These are phyloP conservation scores for Trachelus iudaicus DNA, from an alignment of 2,888 invertebrate genomes.

Conservation along the genomic window DNA sequence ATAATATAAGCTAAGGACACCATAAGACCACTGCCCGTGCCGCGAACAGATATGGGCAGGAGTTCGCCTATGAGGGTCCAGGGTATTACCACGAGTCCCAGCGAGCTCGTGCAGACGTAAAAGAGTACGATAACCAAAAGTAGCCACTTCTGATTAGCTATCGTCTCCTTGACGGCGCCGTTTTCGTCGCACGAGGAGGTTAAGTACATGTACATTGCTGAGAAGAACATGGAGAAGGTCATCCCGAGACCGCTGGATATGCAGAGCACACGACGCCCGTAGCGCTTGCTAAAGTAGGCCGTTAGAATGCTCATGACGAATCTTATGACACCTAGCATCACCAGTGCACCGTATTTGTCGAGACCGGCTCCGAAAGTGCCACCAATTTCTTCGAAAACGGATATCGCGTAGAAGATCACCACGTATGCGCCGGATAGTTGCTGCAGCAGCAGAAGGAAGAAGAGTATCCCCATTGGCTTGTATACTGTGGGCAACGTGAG, in stretches of 20 bases:
- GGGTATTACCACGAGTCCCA: constrained; percentile 70
- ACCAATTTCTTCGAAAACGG: constrained; percentile 67
- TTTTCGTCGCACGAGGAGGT: constrained; percentile 38
- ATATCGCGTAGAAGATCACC: constrained; percentile 71
- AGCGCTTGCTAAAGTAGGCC: constrained; percentile 65
- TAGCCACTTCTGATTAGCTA: constrained; percentile 58
- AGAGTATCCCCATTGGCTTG: constrained; percentile 68
- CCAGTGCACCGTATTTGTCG: constrained; percentile 66
- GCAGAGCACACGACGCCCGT: constrained; percentile 68
- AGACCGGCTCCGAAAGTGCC: constrained; percentile 64
- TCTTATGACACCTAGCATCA: constrained; percentile 67
- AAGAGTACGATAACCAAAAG: constrained; percentile 66
- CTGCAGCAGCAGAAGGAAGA: constrained; percentile 68
- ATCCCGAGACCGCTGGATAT: constrained; percentile 69
- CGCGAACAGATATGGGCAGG: constrained; percentile 68
- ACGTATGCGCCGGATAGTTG: constrained; percentile 71
- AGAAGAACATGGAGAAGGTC: constrained; percentile 66
- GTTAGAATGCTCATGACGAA: constrained; percentile 69
- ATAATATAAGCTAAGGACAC: constrained; percentile 68
- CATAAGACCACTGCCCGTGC: constrained; percentile 68
- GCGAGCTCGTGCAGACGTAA: constrained; percentile 68
- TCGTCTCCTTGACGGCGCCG: constrained; percentile 42
- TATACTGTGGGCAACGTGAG: constrained; percentile 61
- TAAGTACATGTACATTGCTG: constrained; percentile 53
- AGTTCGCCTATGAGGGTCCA: constrained; percentile 71